These are phyloP conservation scores for Auanema freiburgensis DNA, from an alignment of 2,888 invertebrate genomes.

Conservation along the genomic window DNA sequence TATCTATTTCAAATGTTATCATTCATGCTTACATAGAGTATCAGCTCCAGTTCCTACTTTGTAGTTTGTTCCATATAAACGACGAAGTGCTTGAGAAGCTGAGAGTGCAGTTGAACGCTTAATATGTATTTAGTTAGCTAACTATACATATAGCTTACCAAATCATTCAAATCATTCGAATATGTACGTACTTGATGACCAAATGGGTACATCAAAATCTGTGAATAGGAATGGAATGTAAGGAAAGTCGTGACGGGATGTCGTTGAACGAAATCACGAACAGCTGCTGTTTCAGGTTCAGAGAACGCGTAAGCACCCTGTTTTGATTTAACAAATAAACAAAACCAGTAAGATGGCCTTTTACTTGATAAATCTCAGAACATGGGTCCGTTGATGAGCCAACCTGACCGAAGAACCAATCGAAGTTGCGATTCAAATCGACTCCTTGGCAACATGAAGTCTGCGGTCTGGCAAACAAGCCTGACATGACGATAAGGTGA, in stretches of 20 bases:
- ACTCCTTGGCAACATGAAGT: slow-evolving; percentile 63
- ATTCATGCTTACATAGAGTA: slow-evolving; percentile 48
- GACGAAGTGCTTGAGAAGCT: slow-evolving; percentile 57
- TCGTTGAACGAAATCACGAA: slow-evolving; percentile 57
- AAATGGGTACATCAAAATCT: slow-evolving; percentile 63
- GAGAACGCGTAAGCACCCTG: slow-evolving; percentile 62
- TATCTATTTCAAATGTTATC: background rate
- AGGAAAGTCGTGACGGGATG: slow-evolving; percentile 59
- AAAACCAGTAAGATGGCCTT: background rate
- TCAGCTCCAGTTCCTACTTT: slow-evolving; percentile 64
- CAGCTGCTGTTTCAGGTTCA: slow-evolving; percentile 63
- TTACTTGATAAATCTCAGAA: slow-evolving; percentile 61
- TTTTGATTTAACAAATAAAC: slow-evolving; percentile 3
- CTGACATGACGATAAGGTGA: slow-evolving; percentile 37
- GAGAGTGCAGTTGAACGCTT: slow-evolving; percentile 55
- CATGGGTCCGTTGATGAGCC: slow-evolving; percentile 62
- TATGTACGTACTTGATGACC: slow-evolving; percentile 62
- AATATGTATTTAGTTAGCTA: slow-evolving; percentile 14
- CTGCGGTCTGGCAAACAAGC: slow-evolving; percentile 56
- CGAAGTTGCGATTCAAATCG: slow-evolving; percentile 64
- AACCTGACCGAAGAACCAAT: slow-evolving; percentile 64
- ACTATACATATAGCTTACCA: slow-evolving; percentile 27
- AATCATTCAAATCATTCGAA: slow-evolving; percentile 56
- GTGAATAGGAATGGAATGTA: slow-evolving; percentile 63
- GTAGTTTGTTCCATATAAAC: slow-evolving; percentile 61